A percentile compares a stretch with the other conserved stretches of the same genome.
Evolutionary conservation across 2,113 vertebrate genomes (phyloP).

Genomic region (Cyrtonyx montezumae): DNA sequence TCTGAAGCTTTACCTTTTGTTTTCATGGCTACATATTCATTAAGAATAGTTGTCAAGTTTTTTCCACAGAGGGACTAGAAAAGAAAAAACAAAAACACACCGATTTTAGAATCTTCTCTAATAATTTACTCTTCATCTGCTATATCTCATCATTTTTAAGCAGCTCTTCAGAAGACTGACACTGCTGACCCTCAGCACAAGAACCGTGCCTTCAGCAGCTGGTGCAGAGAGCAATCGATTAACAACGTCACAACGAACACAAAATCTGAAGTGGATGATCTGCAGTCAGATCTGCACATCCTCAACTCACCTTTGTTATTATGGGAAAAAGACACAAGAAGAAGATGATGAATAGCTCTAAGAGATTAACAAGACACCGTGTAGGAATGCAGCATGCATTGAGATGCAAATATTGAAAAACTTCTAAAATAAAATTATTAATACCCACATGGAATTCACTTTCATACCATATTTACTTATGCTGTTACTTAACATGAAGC

Average conservation of each 20-base stretch:
- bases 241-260: not conserved
- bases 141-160: not conserved
- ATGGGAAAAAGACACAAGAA: not conserved
- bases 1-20: constrained; percentile 86
- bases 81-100: not conserved
- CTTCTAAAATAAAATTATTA: not conserved
- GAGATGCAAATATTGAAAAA: not conserved
- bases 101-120: not conserved
- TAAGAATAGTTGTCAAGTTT: constrained; percentile 93
- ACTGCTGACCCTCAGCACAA: not conserved
- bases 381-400: rapidly evolving
- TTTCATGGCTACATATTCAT: constrained; percentile 94
- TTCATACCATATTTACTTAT: not conserved
- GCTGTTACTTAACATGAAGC: not conserved
- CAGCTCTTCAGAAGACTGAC: not conserved
- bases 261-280: not conserved
- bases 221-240: not conserved
- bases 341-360: not conserved
- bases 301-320: not conserved
- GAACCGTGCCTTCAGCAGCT: not conserved
- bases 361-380: not conserved
- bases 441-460: not conserved
- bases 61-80: constrained; percentile 96
- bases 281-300: not conserved
- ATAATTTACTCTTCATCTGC: not conserved